Evolutionary conservation across 2,888 invertebrate species (phyloP).

Genomic region (Hydrotaea cyrtoneurina): DNA sequence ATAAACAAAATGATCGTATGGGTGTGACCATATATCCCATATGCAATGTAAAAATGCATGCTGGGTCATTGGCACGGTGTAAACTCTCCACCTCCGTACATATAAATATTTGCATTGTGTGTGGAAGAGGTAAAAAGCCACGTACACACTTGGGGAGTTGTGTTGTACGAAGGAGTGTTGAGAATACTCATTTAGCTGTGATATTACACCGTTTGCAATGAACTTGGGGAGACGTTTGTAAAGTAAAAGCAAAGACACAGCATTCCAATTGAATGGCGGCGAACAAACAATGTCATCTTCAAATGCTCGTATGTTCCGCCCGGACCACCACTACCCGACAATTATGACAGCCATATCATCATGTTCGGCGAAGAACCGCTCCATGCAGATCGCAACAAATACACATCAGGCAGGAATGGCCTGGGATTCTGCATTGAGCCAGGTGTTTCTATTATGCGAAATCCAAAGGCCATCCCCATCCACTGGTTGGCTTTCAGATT

Average conservation of each 20-base stretch:
- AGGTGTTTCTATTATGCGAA: slow-evolving; percentile 3
- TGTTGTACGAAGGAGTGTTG: slow-evolving; percentile 48
- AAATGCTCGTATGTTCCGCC: slow-evolving; percentile 16
- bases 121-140: slow-evolving; percentile 57
- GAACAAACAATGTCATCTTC: slow-evolving; percentile 32
- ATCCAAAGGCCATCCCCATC: slow-evolving; percentile 13
- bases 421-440: not conserved
- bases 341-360: slow-evolving; percentile 23
- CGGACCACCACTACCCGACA: not conserved
- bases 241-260: not conserved
- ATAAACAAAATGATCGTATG: too few relatives aligned
- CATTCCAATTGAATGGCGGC: slow-evolving; percentile 14
- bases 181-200: slow-evolving; percentile 52
- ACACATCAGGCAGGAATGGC: not conserved
- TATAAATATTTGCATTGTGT: not conserved
- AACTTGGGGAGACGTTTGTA: slow-evolving; percentile 45
- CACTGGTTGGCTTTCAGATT: not conserved
- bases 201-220: slow-evolving; percentile 59
- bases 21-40: too few relatives aligned
- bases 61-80: not conserved
- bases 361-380: not conserved
- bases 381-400: not conserved
- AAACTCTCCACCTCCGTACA: not conserved
- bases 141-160: slow-evolving; percentile 55
- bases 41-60: too few relatives aligned